phyloP scores from a whole-genome alignment of 2,797 vertebrate species.

The Holocentrus rufus region DNA sequence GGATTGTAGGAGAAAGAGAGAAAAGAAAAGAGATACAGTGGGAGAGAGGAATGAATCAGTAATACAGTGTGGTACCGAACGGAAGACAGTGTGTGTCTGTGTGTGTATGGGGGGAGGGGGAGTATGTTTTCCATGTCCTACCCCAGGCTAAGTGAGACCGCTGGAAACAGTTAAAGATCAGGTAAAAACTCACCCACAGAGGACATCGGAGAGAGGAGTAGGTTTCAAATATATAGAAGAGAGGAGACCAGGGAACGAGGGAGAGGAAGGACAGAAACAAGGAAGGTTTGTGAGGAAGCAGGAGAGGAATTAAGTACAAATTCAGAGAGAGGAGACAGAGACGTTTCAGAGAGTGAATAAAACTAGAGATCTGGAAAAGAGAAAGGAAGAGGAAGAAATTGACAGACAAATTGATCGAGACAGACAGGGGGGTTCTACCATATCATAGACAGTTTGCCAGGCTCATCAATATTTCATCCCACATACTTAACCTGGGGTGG shows the following conservation, averaged over 20 bases:
- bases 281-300: not conserved
- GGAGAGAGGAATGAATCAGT: not conserved
- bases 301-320: not conserved
- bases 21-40: not conserved
- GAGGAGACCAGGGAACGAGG: not conserved
- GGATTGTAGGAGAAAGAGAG: not conserved
- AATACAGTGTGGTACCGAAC: not conserved
- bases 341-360: too few relatives aligned
- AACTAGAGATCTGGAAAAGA: too few relatives aligned
- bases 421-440: constrained; percentile 16
- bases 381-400: too few relatives aligned
- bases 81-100: too few relatives aligned
- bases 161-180: not conserved
- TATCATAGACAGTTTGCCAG: constrained; percentile 31
- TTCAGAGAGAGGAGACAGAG: not conserved
- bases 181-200: not conserved
- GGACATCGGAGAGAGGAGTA: not conserved
- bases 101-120: too few relatives aligned
- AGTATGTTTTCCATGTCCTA: too few relatives aligned
- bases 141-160: not conserved
- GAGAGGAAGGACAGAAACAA: not conserved
- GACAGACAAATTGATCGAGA: constrained; percentile 15
- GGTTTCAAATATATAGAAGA: not conserved
- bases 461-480: constrained; percentile 76
- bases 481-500: constrained; percentile 30